phyloP scores from a whole-genome alignment of 2,113 vertebrate genomes.

The Acrocephalus kingi region DNA sequence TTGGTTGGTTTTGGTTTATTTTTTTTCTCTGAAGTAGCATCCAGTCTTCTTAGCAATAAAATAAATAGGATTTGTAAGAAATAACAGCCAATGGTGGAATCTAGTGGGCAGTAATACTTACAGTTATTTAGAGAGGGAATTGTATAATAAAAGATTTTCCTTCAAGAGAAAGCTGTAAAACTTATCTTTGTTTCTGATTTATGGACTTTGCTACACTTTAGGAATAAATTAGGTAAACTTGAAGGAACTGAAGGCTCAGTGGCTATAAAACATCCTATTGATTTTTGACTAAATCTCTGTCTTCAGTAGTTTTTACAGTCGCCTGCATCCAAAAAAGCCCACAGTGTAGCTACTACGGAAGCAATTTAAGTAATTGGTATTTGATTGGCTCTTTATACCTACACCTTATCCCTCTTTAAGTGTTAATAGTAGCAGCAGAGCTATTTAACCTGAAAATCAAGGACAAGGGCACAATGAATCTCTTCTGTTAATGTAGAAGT shows the following conservation, averaged over 20 bases:
- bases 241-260: background rate
- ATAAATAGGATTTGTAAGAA: background rate
- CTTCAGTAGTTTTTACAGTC: slow-evolving; percentile 16
- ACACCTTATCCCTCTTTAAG: background rate
- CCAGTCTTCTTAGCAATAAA: background rate
- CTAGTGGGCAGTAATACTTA: background rate
- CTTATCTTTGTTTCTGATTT: background rate
- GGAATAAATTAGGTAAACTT: slow-evolving; percentile 17
- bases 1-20: background rate
- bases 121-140: background rate
- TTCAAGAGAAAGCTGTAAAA: background rate
- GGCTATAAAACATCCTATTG: slow-evolving; percentile 31
- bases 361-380: background rate
- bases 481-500: background rate
- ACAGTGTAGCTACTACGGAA: background rate
- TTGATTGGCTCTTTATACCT: background rate
- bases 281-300: slow-evolving; percentile 23
- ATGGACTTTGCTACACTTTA: background rate
- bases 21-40: background rate
- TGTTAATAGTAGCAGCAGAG: background rate
- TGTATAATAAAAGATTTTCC: background rate
- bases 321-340: background rate
- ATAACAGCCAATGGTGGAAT: background rate
- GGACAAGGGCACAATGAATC: background rate
- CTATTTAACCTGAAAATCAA: background rate